Conservation (phyloP, 2,888 invertebrate species). For the Scaptomyza caliginosa region DNA sequence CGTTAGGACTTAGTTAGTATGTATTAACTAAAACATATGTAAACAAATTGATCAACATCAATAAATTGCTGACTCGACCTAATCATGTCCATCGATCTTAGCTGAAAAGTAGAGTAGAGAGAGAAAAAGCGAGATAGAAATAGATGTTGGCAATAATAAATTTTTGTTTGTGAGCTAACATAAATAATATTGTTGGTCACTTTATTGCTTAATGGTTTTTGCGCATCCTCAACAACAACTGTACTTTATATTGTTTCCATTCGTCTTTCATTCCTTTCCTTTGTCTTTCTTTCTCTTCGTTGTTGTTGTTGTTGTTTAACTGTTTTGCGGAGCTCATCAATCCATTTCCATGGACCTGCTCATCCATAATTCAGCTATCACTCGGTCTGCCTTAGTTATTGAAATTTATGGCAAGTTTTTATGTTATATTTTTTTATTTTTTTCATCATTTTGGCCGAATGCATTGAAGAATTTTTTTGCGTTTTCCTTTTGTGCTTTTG, state of each 20-base stretch:
- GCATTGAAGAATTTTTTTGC: constrained; percentile 1
- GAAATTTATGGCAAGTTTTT: constrained; percentile 24
- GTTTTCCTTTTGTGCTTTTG: background rate
- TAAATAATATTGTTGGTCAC: constrained; percentile 1
- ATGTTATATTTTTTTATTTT: background rate
- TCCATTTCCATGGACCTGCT: constrained; percentile 17
- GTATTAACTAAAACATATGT: background rate
- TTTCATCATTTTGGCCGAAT: constrained; percentile 2
- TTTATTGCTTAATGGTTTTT: constrained; percentile 11
- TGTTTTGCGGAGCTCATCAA: constrained; percentile 20
- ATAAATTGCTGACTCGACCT: background rate
- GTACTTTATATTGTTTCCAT: constrained; percentile 17
- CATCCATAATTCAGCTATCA: constrained; percentile 29
- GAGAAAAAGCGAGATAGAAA: background rate
- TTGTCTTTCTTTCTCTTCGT: background rate
- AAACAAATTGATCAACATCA: background rate
- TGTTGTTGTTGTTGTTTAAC: background rate
- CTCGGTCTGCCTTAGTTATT: constrained; percentile 19
- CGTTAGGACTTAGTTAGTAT: background rate
- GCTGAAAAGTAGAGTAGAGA: background rate
- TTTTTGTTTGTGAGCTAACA: background rate
- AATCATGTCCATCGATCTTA: background rate
- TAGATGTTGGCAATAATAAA: constrained; percentile 1
- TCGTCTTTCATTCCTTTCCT: constrained; percentile 11
- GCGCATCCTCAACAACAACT: constrained; percentile 5